Evolutionary conservation across 1,140 invertebrate genomes (phyloP), one percentile per base, ranked within the genome.

Genomic region (Callitettix versicolor): DNA sequence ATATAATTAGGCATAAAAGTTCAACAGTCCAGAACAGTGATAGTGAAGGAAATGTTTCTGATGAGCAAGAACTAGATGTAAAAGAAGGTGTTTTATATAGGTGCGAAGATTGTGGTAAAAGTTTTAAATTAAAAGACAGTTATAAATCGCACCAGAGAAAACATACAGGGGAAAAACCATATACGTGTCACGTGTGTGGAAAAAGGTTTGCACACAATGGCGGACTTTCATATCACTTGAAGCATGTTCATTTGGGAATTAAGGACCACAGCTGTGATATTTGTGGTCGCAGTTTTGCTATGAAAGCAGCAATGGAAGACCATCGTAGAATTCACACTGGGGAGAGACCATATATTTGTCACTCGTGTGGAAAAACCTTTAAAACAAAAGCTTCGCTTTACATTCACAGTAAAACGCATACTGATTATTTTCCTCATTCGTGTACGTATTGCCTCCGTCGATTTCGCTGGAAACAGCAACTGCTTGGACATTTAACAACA

Each of bases 371-470:
- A 2, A 73, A 73, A 48, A 60, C 71, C 1, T 83, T 82, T 64
- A 73, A 71, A 22, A 77, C 79, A 21, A 75, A 76, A 57, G 75
- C 73, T 1, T 74, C 74, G 0, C 61, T 79, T 0, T 75, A 73
- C 50, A 74, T 76, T 1, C 77, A 79, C 55, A 72, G 71, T 2
- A 58, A 54, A 34, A 53, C 49, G 65, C 84, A 87, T 65, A 81
- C 79, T 0, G 78, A 78, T 4, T 80, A 85, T 54, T 75, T 80
- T 55, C 81, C 83, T 2, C 80, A 79, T 67, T 67, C 67, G 3
- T 86, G 84, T 64, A 70, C 71, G 5, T 64, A 75, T 7, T 86
- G 85, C 64, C 71, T 72, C 2, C 76, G 76, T 53, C 58, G 67
- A 2, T 85, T 82, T 60, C 66, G 75, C 2, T 71, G 75, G 34